Percentiles rank a stretch among this genome's conserved stretches.
phyloP scores from a whole-genome alignment of 2,113 vertebrate genomes.

The Oceanodroma tethys region DNA sequence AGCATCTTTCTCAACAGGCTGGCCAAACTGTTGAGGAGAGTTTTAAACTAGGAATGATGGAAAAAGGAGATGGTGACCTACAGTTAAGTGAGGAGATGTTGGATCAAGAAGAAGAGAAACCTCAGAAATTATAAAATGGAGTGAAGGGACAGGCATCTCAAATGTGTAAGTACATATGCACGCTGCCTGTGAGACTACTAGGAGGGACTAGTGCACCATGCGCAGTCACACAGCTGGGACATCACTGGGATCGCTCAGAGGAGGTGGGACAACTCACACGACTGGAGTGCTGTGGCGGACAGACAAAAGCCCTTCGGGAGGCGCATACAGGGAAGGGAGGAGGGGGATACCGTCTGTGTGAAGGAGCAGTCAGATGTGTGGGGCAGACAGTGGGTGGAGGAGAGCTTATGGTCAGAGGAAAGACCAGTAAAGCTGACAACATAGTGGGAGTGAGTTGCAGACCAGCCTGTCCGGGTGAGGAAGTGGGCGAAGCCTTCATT shows the following conservation, averaged over 20 bases:
- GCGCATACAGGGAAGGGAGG: background rate
- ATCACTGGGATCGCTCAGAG: background rate
- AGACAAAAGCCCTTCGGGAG: background rate
- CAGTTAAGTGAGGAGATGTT: background rate
- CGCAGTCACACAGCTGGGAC: background rate
- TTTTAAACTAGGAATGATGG: background rate
- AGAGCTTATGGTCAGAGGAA: background rate
- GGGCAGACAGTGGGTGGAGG: accelerated
- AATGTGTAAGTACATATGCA: background rate
- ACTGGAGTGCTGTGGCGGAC: background rate
- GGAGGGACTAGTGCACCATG: background rate
- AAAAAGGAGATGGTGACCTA: background rate
- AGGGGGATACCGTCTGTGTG: background rate
- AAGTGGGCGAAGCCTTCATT: accelerated
- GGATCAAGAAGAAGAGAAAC: background rate
- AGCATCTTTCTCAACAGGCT: background rate
- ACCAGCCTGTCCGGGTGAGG: background rate
- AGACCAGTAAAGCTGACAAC: background rate
- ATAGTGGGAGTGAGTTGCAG: background rate
- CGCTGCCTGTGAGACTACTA: background rate
- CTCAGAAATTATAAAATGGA: background rate
- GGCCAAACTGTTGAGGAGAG: background rate
- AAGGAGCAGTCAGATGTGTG: background rate
- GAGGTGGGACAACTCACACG: accelerated
- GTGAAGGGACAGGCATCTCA: background rate